Conservation (phyloP, 2,113 vertebrate genomes). For the Tachuris rubrigastra region DNA sequence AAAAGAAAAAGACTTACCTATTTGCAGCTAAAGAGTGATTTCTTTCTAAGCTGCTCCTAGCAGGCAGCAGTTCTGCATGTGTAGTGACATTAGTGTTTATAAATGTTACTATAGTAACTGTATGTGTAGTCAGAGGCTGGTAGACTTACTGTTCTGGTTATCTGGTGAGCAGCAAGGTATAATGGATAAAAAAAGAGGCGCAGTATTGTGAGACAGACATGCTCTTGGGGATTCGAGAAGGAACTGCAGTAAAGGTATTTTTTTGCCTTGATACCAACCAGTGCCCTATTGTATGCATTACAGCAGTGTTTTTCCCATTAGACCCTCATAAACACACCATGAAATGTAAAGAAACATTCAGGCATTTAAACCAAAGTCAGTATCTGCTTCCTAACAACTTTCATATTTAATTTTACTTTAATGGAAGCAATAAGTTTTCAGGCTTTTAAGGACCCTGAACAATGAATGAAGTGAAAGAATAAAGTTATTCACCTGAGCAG, state of each 20-base stretch:
- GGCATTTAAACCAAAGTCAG: neutral
- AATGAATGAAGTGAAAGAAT: neutral
- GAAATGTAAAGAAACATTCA: neutral
- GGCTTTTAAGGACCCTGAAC: neutral
- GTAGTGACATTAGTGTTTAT: conserved; percentile 12
- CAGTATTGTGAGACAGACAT: neutral
- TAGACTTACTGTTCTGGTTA: conserved; percentile 33
- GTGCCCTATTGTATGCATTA: neutral
- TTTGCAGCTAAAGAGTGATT: neutral
- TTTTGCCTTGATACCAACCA: neutral
- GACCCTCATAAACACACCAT: neutral
- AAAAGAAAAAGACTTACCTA: neutral
- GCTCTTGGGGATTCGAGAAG: neutral
- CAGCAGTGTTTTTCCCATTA: neutral
- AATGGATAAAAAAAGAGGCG: neutral
- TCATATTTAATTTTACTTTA: neutral
- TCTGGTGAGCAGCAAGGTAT: neutral
- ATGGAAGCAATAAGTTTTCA: neutral
- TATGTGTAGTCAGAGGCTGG: conserved; percentile 48
- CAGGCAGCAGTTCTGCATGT: neutral
- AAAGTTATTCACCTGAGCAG: neutral
- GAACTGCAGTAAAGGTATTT: neutral
- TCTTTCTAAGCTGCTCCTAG: neutral
- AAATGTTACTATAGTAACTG: conserved; percentile 62
- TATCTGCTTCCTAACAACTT: neutral